These are phyloP conservation scores for Pegoplata infirma DNA, from an alignment of 2,888 invertebrate species.

Conservation along the genomic window DNA sequence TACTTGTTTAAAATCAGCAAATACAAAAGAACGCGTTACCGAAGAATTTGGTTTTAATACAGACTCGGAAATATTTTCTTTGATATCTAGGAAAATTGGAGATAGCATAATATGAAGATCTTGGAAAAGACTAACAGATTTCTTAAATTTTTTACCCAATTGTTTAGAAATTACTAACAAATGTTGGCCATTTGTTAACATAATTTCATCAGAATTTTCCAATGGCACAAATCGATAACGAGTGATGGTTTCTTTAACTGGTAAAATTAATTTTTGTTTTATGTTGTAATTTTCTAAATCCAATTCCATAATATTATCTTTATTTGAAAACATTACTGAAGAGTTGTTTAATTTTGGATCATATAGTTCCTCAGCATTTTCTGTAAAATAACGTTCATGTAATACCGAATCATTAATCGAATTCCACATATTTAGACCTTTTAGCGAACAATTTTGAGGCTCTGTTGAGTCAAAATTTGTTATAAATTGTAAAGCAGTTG, in stretches of 20 bases:
- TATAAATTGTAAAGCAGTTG: conserved; percentile 71
- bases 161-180: conserved; percentile 65
- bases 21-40: conserved; percentile 47
- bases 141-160: conserved; percentile 1
- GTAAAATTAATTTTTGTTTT: conserved; percentile 27
- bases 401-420: conserved; percentile 53
- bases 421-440: conserved; percentile 69
- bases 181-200: conserved; percentile 74
- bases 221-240: conserved; percentile 66
- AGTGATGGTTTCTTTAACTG: conserved; percentile 10
- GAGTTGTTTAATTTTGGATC: not conserved
- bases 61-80: conserved; percentile 54
- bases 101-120: not conserved
- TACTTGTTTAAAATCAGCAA: conserved; percentile 65
- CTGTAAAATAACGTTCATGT: not conserved
- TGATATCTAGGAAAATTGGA: not conserved
- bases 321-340: conserved; percentile 8
- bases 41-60: conserved; percentile 64
- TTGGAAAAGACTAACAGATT: not conserved
- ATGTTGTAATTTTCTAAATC: conserved; percentile 11
- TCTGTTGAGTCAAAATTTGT: conserved; percentile 68
- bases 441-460: conserved; percentile 65
- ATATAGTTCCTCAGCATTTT: not conserved
- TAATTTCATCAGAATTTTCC: conserved; percentile 68
- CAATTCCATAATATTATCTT: conserved; percentile 25